Base-by-base conservation (phyloP, 2,113 vertebrate species). In the Nestor notabilis region DNA sequence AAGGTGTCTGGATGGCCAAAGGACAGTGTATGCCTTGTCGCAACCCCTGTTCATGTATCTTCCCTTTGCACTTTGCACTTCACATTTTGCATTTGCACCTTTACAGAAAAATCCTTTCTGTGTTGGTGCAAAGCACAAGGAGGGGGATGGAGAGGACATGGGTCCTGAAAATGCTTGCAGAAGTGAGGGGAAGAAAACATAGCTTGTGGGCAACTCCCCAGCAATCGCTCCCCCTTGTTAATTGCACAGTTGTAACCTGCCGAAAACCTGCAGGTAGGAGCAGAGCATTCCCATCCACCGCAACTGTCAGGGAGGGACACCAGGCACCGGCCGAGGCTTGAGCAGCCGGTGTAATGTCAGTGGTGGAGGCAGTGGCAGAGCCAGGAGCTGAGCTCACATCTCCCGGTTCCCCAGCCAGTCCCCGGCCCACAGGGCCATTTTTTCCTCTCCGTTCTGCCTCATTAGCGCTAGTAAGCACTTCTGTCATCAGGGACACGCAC, bases 371-470 rank as follows among this genome's bases (percentile, higher is more conserved):
- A 5, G 93, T 6, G 0, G 85, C 83, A 77, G 94, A 75, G 93
- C 95, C 95, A 97, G 95, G 80, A 92, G 95, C 94, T 96, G 95
- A 96, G 96, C 96, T 96, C 96, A 97, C 95, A 97, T 95, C 95
- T 96, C 96, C 96, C 77, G 0, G 86, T 94, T 95, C 72, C 91
- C 89, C 87, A 28, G 96, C 96, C 95, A 91, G 96, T 87, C 96
- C 94, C 91, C 29, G 55, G 91, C 96, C 93, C 95, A 95, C 87
- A 53, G 96, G 93, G 87, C 95, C 96, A 94, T 94, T 95, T 97
- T 97, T 97, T 96, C 95, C 96, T 97, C 96, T 92, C 93, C 6
- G 91, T 97, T 97, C 94, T 89, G 95, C 96, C 96, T 97, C 96
- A 96, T 97, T 97, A 96, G 83, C 93, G 71, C 93, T 33, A 91